These are phyloP conservation scores for Sisyra terminalis DNA, from an alignment of 2,888 invertebrate genomes.

Conservation along the genomic window DNA sequence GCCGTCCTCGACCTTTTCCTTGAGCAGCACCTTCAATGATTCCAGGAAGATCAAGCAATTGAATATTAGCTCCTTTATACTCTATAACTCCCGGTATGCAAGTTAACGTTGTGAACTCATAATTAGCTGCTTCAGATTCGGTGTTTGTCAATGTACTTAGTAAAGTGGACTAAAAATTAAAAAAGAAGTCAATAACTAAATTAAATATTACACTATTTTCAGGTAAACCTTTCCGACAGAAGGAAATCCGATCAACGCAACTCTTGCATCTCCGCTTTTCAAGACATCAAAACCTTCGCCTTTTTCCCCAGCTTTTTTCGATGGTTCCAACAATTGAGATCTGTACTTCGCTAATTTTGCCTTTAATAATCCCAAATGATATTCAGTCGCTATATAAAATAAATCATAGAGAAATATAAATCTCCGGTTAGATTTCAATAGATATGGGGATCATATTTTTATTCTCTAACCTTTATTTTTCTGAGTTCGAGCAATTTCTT, in stretches of 20 bases:
- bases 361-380: constrained; percentile 94
- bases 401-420: too few species aligned
- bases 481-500: constrained; percentile 95
- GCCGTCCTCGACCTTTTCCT: constrained; percentile 26
- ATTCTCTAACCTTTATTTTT: constrained; percentile 83
- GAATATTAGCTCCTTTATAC: constrained; percentile 97
- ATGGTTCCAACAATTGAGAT: constrained; percentile 85
- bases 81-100: constrained; percentile 99
- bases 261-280: constrained; percentile 97
- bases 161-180: constrained; percentile 61
- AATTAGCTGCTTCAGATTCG: constrained; percentile 91
- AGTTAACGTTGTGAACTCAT: constrained; percentile 97
- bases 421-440: neutral
- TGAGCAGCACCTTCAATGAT: constrained; percentile 99
- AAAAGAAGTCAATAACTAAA: neutral
- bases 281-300: constrained; percentile 98
- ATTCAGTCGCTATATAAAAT: constrained; percentile 79
- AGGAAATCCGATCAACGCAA: constrained; percentile 96
- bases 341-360: constrained; percentile 93
- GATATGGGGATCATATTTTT: neutral
- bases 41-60: constrained; percentile 93
- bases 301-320: constrained; percentile 79
- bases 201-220: neutral
- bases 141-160: constrained; percentile 91
- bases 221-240: constrained; percentile 78